These are phyloP conservation scores for Tribolium castaneum DNA, from an alignment of 1,140 invertebrate species.

Conservation along the genomic window DNA sequence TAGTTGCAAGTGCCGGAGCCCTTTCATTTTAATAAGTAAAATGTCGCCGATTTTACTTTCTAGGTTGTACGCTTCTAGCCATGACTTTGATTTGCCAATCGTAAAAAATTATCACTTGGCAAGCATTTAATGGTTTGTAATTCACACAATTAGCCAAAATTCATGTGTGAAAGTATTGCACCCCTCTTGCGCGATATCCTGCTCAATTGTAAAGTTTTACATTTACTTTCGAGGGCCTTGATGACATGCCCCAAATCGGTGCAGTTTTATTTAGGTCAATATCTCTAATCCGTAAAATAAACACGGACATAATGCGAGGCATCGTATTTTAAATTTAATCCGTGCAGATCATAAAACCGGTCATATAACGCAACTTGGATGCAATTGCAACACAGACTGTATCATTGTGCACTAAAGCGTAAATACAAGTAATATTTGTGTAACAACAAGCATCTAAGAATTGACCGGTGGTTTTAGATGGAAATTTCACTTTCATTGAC, in stretches of 20 bases:
- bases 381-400: background rate
- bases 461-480: background rate
- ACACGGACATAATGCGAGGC: conserved; percentile 1
- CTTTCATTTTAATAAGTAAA: background rate
- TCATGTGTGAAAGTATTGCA: background rate
- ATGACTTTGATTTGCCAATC: background rate
- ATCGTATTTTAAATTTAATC: background rate
- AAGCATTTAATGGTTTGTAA: background rate
- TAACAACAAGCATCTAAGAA: background rate
- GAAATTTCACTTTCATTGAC: conserved; percentile 20
- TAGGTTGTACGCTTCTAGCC: background rate
- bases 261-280: conserved; percentile 15
- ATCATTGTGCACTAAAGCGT: conserved; percentile 25
- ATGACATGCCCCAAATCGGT: background rate
- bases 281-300: conserved; percentile 5
- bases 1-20: background rate
- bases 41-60: background rate
- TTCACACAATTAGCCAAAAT: conserved; percentile 1
- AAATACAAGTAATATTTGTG: background rate
- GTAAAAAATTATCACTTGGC: background rate
- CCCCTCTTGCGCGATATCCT: background rate
- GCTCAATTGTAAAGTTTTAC: background rate
- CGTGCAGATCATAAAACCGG: background rate
- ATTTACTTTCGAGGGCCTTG: conserved; percentile 19
- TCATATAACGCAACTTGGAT: conserved; percentile 15